Evolutionary conservation across 1,140 invertebrate species (phyloP).

Genomic region (Steinernema feltiae): DNA sequence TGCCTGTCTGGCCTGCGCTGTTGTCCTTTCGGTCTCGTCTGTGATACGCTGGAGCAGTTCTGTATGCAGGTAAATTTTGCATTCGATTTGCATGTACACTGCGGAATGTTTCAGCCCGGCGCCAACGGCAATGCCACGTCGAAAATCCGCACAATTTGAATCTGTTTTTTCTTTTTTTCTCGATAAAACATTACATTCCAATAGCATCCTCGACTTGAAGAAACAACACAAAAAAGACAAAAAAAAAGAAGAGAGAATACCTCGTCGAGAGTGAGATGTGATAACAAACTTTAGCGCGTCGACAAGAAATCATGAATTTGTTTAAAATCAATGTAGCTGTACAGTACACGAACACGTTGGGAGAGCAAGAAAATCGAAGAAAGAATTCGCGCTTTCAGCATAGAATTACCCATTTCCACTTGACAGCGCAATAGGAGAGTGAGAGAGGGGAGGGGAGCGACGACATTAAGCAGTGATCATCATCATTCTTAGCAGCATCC

Average conservation of each 20-base stretch:
- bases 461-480: conserved; percentile 2
- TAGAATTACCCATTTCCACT: neutral
- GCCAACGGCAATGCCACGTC: neutral
- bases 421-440: neutral
- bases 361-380: neutral
- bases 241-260: neutral
- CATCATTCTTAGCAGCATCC: neutral
- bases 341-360: neutral
- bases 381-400: neutral
- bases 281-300: neutral
- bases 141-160: neutral
- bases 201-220: neutral
- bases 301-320: neutral
- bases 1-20: neutral
- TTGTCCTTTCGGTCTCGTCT: neutral
- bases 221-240: neutral
- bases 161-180: neutral
- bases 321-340: conserved; percentile 2
- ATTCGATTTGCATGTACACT: too few species aligned
- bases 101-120: neutral
- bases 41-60: neutral
- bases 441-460: neutral
- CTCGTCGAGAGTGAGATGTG: conserved; percentile 10
- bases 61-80: neutral
- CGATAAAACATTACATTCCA: neutral